Evolutionary conservation across 1,140 invertebrate genomes (phyloP).

Genomic region (Platorchestia sp.): DNA sequence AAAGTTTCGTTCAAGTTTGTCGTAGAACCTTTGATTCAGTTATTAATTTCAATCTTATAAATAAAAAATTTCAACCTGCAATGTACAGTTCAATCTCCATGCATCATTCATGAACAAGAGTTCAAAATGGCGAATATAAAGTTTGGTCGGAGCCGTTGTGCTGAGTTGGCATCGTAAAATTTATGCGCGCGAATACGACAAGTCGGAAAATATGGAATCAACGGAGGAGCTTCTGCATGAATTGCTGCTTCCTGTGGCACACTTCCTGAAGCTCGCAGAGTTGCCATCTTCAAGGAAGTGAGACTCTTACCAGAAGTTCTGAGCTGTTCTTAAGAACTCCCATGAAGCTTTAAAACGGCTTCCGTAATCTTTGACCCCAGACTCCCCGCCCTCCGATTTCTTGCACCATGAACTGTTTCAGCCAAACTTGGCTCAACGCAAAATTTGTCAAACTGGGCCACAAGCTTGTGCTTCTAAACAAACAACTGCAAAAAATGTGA

Average conservation of each 20-base stretch:
- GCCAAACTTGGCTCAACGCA: background rate
- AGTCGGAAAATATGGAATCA: background rate
- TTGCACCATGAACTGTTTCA: background rate
- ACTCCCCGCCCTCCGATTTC: background rate
- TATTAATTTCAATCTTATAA: background rate
- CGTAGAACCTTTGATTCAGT: background rate
- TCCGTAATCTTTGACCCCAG: background rate
- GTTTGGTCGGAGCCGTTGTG: background rate
- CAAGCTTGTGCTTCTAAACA: background rate
- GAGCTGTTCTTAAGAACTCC: background rate
- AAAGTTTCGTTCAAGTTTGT: background rate
- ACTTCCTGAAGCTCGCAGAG: background rate
- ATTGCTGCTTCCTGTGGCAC: background rate
- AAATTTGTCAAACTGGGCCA: background rate
- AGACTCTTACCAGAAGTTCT: background rate
- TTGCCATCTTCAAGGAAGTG: background rate
- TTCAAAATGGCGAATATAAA: background rate
- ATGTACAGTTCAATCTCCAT: background rate
- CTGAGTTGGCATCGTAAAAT: background rate
- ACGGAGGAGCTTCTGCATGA: background rate
- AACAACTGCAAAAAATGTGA: background rate
- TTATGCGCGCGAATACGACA: background rate
- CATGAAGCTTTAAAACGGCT: background rate
- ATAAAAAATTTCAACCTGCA: background rate
- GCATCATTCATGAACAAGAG: background rate